phyloP scores from a whole-genome alignment of 2,888 invertebrate genomes.

The Abrostola tripartita region DNA sequence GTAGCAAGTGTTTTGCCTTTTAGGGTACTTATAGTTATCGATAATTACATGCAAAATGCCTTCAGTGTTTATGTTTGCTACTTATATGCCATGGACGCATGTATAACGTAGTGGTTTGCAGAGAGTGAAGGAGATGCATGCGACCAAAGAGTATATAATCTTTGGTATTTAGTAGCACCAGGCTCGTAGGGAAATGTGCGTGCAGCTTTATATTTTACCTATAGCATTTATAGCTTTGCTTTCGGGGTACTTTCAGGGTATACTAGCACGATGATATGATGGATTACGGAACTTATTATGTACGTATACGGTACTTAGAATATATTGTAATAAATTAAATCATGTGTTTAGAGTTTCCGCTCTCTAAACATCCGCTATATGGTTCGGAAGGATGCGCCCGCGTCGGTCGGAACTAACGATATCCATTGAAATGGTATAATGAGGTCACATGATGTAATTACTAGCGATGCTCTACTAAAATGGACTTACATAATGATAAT shows the following conservation, averaged over 20 bases:
- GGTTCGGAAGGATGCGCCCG: slow-evolving; percentile 49
- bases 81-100: too few species aligned
- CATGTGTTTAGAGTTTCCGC: slow-evolving; percentile 37
- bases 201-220: too few species aligned
- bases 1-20: slow-evolving; percentile 5
- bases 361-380: slow-evolving; percentile 27
- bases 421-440: slow-evolving; percentile 35
- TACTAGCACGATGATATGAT: too few species aligned
- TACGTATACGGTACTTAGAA: not conserved
- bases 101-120: too few species aligned
- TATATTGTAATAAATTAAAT: slow-evolving; percentile 34
- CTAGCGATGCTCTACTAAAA: slow-evolving; percentile 10
- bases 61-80: too few species aligned
- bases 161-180: too few species aligned
- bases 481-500: slow-evolving; percentile 18
- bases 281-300: too few species aligned
- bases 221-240: too few species aligned
- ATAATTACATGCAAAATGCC: not conserved
- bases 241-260: too few species aligned
- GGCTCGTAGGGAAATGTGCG: too few species aligned
- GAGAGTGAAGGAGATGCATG: not conserved
- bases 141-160: too few species aligned
- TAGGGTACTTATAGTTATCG: not conserved
- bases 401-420: slow-evolving; percentile 37
- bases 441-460: slow-evolving; percentile 43